Evolutionary conservation across 2,888 invertebrate genomes (phyloP), one percentile per base, ranked within the genome.

Genomic region (Phortica okadai): DNA sequence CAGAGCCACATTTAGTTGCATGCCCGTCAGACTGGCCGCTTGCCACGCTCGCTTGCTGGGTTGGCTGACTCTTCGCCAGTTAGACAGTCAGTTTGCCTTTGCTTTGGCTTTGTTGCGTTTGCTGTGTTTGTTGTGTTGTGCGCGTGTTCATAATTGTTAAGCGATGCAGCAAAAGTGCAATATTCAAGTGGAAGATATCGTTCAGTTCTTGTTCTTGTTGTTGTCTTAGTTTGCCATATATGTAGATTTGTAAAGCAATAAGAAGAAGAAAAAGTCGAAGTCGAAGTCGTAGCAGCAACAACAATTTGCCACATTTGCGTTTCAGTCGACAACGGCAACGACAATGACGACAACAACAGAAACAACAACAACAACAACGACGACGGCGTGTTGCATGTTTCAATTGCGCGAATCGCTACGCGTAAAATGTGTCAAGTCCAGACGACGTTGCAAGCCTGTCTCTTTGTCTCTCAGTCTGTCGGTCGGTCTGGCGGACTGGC

Each of bases 121-220:
- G 33, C 25, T 62, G 33, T 33, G 33, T 33, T 33, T 62, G 62
- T 62, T 62, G 33, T 33, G 33, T 33, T 33, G 33, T 62, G 72
- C 75, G 75, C 75, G 75, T 75, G 75, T 69, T 75, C 75, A 75
- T 75, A 75, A 75, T 75, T 75, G 75, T 75, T 75, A 16, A 75
- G 72, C 64, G 75, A 14, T 25, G 69, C 69, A 75, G 44, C 70
- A 50, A 70, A 59, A 16, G 59, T 33, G 33, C 33, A 33, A 33
- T 33, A 33, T 5, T 33, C 33, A 33, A 33, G 33, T n/a, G 16
- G 64, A 74, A 74, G 64, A 64, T 74, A 64, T 74, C 64, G 74
- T 59, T 64, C 45, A 44, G 45, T 59, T 59, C 1, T 3, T 21
- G 14, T 6, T 3, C 14, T 50, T 16, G 59, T 16, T 16, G 59